phyloP scores from a whole-genome alignment of 1,140 invertebrate species.

The Drosophila ogumai region DNA sequence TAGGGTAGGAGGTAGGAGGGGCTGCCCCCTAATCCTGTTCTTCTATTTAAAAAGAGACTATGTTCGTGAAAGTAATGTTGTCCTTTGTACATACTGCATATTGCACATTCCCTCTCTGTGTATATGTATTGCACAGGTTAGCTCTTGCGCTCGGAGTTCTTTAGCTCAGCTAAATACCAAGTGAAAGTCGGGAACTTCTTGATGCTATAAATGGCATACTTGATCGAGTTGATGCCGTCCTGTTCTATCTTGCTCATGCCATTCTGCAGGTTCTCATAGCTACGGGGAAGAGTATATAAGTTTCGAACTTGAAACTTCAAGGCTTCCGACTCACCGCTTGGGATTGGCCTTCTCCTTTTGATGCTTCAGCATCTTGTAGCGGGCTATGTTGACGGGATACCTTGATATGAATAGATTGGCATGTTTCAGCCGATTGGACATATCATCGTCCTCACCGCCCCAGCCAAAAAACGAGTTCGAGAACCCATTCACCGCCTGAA shows the following conservation, averaged over 20 bases:
- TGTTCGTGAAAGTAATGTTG: conserved; percentile 77
- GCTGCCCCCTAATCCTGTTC: conserved; percentile 32
- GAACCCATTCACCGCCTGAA: conserved; percentile 94
- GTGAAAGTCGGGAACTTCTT: conserved; percentile 90
- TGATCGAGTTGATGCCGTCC: conserved; percentile 94
- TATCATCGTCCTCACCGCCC: conserved; percentile 97
- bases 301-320: conserved; percentile 15
- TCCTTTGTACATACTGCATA: conserved; percentile 75
- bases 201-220: conserved; percentile 91
- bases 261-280: conserved; percentile 93
- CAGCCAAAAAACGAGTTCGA: conserved; percentile 97
- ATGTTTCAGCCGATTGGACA: conserved; percentile 92
- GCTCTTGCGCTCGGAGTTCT: conserved; percentile 82
- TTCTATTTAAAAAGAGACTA: conserved; percentile 48
- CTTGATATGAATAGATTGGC: conserved; percentile 93
- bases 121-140: conserved; percentile 46
- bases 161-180: conserved; percentile 89
- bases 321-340: conserved; percentile 88
- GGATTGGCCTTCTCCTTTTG: conserved; percentile 95
- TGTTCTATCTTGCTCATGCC: conserved; percentile 92
- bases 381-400: conserved; percentile 93
- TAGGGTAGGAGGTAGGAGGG: conserved; percentile 4
- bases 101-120: conserved; percentile 21
- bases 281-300: conserved; percentile 80
- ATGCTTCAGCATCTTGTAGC: conserved; percentile 96